Evolutionary conservation across 2,113 vertebrate genomes (phyloP), one percentile per base, ranked within the genome.

Genomic region (Beaufortia kweichowensis): DNA sequence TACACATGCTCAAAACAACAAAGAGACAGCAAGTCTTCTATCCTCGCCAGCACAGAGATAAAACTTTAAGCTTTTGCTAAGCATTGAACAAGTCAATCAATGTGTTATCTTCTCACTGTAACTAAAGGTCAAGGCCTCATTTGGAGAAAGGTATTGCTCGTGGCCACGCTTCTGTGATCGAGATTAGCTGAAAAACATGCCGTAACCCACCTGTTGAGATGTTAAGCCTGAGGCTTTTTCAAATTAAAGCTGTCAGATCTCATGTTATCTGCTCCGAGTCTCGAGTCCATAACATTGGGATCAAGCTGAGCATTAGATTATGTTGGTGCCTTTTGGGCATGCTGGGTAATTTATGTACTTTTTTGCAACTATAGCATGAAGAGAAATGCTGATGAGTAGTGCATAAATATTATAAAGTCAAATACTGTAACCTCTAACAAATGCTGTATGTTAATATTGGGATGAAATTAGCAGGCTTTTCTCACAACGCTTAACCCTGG

Each of bases 81-180:
- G 48, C 7, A 17, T 39, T 26, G n/a, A 56, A 71, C 59, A 59
- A 77, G 78, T 84, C 75, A 76, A 78, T 84, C 82, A 79, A 67
- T 73, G 68, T 82, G 64, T 77, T 81, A 77, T 82, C 71, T 60
- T 73, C 26, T 71, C 33, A 65, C 61, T 23, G 33, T 62, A 66
- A 50, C 76, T 79, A 69, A 79, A 78, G 74, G 81, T 80, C 69
- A 64, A 53, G 46, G 78, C 46, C 75, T 65, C 17, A 77, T 76
- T 77, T 67, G 33, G 31, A 82, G 76, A 79, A 80, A 81, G 71
- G 77, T 77, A 69, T 26, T 55, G 78, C 78, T 76, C 50, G 60
- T 83, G 64, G 61, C 64, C 41, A 31, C 21, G 28, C 39, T 48
- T 23, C 31, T 26, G 21, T 66, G 67, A 79, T 79, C 67, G 48